Percentiles rank a stretch among this genome's conserved stretches.
These are phyloP conservation scores for Ceyx melanurus DNA, from an alignment of 2,113 vertebrate genomes.

Conservation along the genomic window DNA sequence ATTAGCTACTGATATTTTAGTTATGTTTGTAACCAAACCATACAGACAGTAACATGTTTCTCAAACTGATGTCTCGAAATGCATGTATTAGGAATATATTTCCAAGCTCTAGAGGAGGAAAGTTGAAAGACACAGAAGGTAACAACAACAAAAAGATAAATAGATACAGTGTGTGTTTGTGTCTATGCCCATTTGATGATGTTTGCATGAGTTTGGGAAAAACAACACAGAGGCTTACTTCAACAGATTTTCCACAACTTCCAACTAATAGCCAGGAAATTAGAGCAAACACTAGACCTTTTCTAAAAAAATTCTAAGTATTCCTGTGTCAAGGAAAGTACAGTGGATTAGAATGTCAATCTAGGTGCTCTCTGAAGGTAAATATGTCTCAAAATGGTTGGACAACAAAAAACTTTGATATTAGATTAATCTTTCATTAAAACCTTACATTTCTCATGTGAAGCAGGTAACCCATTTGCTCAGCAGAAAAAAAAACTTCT, in stretches of 20 bases:
- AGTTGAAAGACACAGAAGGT: not conserved
- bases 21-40: not conserved
- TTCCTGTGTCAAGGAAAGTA: not conserved
- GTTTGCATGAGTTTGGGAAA: not conserved
- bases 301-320: not conserved
- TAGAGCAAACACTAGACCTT: not conserved
- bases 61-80: not conserved
- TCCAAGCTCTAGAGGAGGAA: constrained; percentile 25
- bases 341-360: not conserved
- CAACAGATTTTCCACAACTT: not conserved
- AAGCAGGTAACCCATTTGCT: not conserved
- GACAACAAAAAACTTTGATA: not conserved
- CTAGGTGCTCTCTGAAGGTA: not conserved
- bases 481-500: not conserved
- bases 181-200: not conserved
- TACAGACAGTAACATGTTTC: not conserved
- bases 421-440: not conserved
- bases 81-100: not conserved
- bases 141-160: not conserved
- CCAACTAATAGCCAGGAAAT: not conserved
- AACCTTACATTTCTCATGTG: not conserved
- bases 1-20: not conserved
- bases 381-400: not conserved
- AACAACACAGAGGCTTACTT: not conserved
- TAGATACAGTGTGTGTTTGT: not conserved